Base-by-base conservation (phyloP, 2,113 vertebrate genomes). In the Glaucidium brasilianum region DNA sequence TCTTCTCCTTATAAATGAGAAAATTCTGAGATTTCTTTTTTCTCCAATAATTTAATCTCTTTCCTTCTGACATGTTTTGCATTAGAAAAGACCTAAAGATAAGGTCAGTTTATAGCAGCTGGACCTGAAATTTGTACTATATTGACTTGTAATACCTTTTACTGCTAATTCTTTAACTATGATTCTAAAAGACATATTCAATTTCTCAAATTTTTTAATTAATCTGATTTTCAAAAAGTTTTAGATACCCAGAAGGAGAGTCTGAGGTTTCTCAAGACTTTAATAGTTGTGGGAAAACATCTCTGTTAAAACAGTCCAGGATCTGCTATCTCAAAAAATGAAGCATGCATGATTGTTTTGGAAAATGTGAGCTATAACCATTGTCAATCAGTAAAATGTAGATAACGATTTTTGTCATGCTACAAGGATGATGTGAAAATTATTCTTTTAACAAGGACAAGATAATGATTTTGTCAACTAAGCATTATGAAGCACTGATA, bases 381-480 rank as follows among this genome's bases (percentile, higher is more conserved):
- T 58, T 91, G 62, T 73, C 53, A 76, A 69, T 85, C 41, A 76
- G 39, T 68, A 82, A 91, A 96, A 94, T 12, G 23, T 63, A 81
- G 77, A 85, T 88, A 89, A 92, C 43, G 6, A 85, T 82, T 84
- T 93, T 81, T 95, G 30, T 94, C 64, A 85, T 78, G 60, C 45
- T 75, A 59, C 52, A 75, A 63, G 64, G 52, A 85, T 68, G 66
- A 71, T 60, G 35, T 52, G 34, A 95, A 90, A 78, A 85, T 96
- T 91, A 83, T 86, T 90, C 56, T 89, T 19, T 35, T 94, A 90
- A 85, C 35, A 74, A 74, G 73, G 34, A 90, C 30, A 73, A 82
- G 74, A 90, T 90, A 84, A 73, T 69, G 56, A 67, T 87, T 93
- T 94, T 95, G 35, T 85, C 56, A 82, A 66, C 87, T 90, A 90